Evolutionary conservation across 2,113 vertebrate species (phyloP), one percentile per base, ranked within the genome.

Genomic region (Mola mola): DNA sequence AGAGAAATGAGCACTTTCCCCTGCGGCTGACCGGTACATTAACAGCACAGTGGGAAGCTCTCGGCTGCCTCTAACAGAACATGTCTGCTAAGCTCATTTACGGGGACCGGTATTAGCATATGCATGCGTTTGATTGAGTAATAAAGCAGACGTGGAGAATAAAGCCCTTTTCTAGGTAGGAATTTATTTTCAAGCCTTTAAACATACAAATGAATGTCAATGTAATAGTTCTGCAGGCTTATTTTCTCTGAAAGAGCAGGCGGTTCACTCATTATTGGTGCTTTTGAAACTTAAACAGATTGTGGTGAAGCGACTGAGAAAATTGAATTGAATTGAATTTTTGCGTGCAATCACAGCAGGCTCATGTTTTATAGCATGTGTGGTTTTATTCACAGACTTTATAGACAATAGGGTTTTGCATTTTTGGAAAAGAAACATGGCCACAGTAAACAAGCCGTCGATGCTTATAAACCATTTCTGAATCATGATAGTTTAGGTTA

Each of bases 1-100:
- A 53, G 47, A 72, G 72, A 70, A 81, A 43, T 65, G 59, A 81
- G 69, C 53, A 57, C 67, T 80, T 78, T 72, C 75, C 83, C 72
- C 59, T 68, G 81, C 75, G 85, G 85, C 68, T 78, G 83, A 87
- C 66, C 86, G 75, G 78, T 63, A 67, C 78, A 85, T 88, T 87
- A 86, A 80, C 75, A 79, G 71, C 84, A 61, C 88, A 82, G 81
- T 71, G 42, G 78, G 81, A 75, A 61, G 36, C 58, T 52, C 59
- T 63, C 49, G 71, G 70, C 63, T 48, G 66, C 52, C 25, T 72
- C 56, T 9, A 68, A 75, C 78, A 69, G 55, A 66, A 57, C 58
- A 47, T 12, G 51, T 74, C 83, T 87, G 86, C 0, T 77, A 77
- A 82, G 24, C 58, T 82, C 78, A 57, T 90, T 83, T 36, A 29